Percentiles rank a stretch among this genome's conserved stretches.
Evolutionary conservation across 2,888 invertebrate genomes (phyloP).

Genomic region (Psylliodes chrysocephalus): DNA sequence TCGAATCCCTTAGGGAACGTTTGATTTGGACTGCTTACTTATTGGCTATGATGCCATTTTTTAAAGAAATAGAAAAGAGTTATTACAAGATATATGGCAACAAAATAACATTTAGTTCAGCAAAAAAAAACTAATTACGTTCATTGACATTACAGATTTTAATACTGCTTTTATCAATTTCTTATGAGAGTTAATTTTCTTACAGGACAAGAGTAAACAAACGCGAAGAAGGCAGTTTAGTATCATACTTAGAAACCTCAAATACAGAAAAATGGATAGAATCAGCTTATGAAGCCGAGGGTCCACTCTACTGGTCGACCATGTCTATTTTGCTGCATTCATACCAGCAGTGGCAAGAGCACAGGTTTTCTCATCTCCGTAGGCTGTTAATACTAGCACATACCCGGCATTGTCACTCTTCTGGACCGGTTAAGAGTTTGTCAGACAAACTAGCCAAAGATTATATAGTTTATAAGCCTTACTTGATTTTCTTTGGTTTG

Average conservation of each 20-base stretch:
- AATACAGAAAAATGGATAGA: constrained; percentile 78
- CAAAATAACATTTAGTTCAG: no score
- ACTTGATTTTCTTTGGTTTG: constrained; percentile 85
- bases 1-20: no score
- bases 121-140: no score
- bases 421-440: constrained; percentile 69
- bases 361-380: constrained; percentile 77
- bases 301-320: constrained; percentile 88
- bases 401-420: constrained; percentile 74
- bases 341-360: constrained; percentile 79
- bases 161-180: no score
- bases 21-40: no score
- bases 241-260: constrained; percentile 75
- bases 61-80: no score
- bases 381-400: constrained; percentile 83
- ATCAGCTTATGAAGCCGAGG: constrained; percentile 89
- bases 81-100: no score
- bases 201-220: constrained; percentile 76
- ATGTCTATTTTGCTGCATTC: constrained; percentile 84
- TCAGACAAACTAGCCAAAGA: constrained; percentile 69
- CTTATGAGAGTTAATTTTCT: no score
- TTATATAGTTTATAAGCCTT: constrained; percentile 86
- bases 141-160: no score
- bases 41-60: no score
- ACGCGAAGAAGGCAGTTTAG: constrained; percentile 83